Conservation (phyloP, 1,140 invertebrate species). For the Piezodorus guildinii region DNA sequence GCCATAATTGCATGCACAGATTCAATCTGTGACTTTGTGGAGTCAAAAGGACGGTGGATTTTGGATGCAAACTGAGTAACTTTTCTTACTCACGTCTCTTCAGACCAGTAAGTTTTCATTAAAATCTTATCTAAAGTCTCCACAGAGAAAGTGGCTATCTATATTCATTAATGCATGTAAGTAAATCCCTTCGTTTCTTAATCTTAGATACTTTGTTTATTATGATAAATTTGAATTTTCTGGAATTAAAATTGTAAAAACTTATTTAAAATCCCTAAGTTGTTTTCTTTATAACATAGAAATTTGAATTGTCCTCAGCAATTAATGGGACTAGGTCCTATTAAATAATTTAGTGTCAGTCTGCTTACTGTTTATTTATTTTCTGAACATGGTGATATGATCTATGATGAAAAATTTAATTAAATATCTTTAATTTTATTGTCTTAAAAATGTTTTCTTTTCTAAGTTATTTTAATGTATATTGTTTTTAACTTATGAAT, state of each 20-base stretch:
- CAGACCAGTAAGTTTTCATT: constrained; percentile 13
- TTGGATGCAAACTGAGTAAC: constrained; percentile 3
- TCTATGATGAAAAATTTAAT: background rate
- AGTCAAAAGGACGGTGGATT: constrained; percentile 16
- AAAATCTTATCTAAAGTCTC: constrained; percentile 10
- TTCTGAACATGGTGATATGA: background rate
- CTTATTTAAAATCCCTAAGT: background rate
- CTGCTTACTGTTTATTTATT: background rate
- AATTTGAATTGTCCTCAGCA: background rate
- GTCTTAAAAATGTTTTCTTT: background rate
- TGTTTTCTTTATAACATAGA: background rate
- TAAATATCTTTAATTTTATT: background rate
- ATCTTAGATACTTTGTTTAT: background rate
- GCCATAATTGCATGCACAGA: constrained; percentile 2
- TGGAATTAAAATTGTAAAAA: background rate
- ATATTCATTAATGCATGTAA: constrained; percentile 29
- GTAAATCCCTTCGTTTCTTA: constrained; percentile 6
- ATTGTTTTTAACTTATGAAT: constrained; percentile 3
- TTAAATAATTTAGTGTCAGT: background rate
- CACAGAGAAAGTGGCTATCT: background rate
- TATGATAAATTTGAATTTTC: background rate
- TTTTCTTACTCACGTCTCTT: constrained; percentile 4
- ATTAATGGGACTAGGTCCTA: background rate
- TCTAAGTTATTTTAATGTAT: background rate
- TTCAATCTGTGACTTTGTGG: constrained; percentile 5